These are phyloP conservation scores for Microtus ochrogaster DNA, from an alignment of 2,113 vertebrate genomes.

Conservation along the genomic window DNA sequence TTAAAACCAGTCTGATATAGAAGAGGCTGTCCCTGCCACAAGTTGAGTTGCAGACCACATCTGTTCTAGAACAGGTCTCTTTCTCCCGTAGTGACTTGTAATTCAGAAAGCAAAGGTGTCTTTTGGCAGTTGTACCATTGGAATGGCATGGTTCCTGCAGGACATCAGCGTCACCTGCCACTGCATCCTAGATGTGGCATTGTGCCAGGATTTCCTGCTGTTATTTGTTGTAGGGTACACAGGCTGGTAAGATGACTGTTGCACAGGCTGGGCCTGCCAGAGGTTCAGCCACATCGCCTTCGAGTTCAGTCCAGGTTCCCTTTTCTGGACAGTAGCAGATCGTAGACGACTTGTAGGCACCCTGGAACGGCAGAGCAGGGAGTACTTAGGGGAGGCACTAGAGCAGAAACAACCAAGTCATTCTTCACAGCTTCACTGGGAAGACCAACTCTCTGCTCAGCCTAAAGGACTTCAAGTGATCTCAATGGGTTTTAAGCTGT, in stretches of 20 bases:
- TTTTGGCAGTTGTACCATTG: constrained; percentile 75
- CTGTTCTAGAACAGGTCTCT: constrained; percentile 80
- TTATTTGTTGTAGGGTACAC: constrained; percentile 98
- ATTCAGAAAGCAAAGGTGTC: constrained; percentile 82
- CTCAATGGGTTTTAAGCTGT: background rate
- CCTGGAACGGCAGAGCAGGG: constrained; percentile 87
- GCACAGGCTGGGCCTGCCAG: constrained; percentile 97
- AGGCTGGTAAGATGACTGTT: constrained; percentile 95
- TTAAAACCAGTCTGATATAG: constrained; percentile 85
- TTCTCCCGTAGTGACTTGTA: constrained; percentile 77
- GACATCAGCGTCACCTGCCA: constrained; percentile 83
- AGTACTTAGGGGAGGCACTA: background rate
- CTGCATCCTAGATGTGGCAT: constrained; percentile 76
- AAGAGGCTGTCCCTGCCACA: constrained; percentile 83
- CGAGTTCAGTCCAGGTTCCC: constrained; percentile 97
- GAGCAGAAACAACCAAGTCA: background rate
- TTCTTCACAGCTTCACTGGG: background rate
- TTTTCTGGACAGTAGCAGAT: constrained; percentile 99
- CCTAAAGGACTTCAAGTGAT: background rate
- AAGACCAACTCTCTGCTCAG: background rate
- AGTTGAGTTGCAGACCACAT: constrained; percentile 76
- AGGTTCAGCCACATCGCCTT: constrained; percentile 98
- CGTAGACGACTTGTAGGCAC: constrained; percentile 99
- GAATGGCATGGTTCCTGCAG: constrained; percentile 75
- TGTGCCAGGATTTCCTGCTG: constrained; percentile 62